phyloP scores from a whole-genome alignment of 2,888 invertebrate species.

The Hipparchia sbordonii region DNA sequence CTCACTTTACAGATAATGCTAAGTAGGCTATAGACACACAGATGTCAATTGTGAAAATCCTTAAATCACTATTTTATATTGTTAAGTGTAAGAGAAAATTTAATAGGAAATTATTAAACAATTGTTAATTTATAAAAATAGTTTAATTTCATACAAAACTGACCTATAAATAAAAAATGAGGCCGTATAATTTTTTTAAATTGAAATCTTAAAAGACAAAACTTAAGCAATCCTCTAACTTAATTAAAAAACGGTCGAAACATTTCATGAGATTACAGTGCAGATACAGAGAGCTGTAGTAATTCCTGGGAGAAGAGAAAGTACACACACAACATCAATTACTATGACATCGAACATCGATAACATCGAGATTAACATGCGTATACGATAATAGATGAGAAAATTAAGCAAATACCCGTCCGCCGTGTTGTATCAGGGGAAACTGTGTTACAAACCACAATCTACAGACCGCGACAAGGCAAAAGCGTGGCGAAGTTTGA shows the following conservation, averaged over 20 bases:
- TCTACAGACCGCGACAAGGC: neutral
- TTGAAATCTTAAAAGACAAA: neutral
- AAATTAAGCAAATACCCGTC: constrained; percentile 23
- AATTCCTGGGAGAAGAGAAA: constrained; percentile 25
- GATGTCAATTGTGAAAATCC: constrained; percentile 20
- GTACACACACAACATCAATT: constrained; percentile 23
- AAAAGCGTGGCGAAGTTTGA: too few relatives aligned
- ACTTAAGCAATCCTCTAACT: neutral
- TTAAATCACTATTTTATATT: constrained; percentile 15
- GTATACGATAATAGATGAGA: constrained; percentile 16
- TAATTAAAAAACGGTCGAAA: constrained; percentile 16
- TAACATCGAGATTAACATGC: constrained; percentile 22
- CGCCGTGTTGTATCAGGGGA: constrained; percentile 33
- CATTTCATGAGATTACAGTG: constrained; percentile 6
- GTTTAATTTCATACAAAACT: constrained; percentile 16
- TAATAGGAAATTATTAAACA: constrained; percentile 23
- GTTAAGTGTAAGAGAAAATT: constrained; percentile 18
- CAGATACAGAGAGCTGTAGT: neutral
- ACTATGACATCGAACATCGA: constrained; percentile 16
- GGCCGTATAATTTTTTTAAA: neutral
- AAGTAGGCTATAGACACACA: constrained; percentile 20
- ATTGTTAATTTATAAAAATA: constrained; percentile 23
- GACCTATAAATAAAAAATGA: constrained; percentile 8
- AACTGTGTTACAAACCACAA: constrained; percentile 3
- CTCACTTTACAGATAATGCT: constrained; percentile 22